Conservation (phyloP, 2,888 invertebrate genomes). For the Lasioglossum zephyrum region DNA sequence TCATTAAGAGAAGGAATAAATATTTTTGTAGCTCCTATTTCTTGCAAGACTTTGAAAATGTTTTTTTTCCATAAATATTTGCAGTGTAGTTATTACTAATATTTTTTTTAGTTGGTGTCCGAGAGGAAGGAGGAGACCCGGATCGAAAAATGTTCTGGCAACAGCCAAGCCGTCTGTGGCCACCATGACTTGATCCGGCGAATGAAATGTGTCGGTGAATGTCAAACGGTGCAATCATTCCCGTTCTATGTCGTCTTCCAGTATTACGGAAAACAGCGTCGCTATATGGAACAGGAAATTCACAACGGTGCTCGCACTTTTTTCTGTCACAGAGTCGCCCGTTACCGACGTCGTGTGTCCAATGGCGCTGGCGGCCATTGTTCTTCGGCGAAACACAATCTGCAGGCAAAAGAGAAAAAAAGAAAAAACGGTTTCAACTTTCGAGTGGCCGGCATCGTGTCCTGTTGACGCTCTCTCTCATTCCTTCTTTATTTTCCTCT, state of each 20-base stretch:
- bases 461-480: conserved; percentile 12
- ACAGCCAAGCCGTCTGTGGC: not conserved
- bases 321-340: not conserved
- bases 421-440: conserved; percentile 79
- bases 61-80: no score
- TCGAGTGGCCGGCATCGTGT: conserved; percentile 76
- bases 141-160: not conserved
- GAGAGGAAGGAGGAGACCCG: not conserved
- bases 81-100: no score
- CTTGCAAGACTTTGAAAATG: no score
- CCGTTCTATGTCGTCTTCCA: not conserved
- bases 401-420: conserved; percentile 30
- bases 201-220: not conserved
- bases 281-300: conserved; percentile 18
- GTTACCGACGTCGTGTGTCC: conserved; percentile 32
- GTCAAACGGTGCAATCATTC: not conserved
- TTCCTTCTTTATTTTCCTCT: not conserved
- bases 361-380: conserved; percentile 55
- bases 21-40: no score
- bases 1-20: no score
- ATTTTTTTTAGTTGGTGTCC: no score
- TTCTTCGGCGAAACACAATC: conserved; percentile 11
- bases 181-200: not conserved
- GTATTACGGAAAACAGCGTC: not conserved
- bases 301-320: conserved; percentile 13